phyloP scores from a whole-genome alignment of 2,797 vertebrate species.

The Choloepus didactylus region DNA sequence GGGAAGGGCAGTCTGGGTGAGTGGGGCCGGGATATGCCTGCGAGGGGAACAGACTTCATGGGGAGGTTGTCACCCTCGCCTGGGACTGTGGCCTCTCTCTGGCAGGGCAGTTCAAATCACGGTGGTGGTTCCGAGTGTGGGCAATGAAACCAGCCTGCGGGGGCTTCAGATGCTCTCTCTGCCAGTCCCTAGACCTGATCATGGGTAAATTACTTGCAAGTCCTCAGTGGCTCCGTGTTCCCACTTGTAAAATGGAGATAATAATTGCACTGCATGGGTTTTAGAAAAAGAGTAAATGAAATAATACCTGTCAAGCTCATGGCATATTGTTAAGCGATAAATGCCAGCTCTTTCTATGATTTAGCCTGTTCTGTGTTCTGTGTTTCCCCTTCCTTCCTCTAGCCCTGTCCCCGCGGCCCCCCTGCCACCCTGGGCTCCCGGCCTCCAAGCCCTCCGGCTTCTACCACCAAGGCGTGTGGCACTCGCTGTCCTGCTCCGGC shows the following conservation, averaged over 20 bases:
- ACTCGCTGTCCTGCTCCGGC: constrained; percentile 76
- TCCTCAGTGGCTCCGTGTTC: not conserved
- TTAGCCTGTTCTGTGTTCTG: not conserved
- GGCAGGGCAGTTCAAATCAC: no score
- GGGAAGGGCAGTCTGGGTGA: not conserved
- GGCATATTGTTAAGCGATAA: not conserved
- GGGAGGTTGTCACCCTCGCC: not conserved
- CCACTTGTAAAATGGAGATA: not conserved
- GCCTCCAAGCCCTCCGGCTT: constrained; percentile 83
- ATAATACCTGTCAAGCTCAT: not conserved
- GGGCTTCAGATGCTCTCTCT: not conserved
- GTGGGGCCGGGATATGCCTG: not conserved
- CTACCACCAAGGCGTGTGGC: constrained; percentile 82
- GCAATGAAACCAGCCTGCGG: not conserved
- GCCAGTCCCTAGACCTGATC: not conserved
- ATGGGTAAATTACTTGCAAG: not conserved
- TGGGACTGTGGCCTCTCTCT: not conserved
- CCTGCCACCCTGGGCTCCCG: not conserved
- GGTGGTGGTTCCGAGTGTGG: not conserved
- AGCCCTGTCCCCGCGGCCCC: not conserved
- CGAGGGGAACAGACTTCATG: not conserved
- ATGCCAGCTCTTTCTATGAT: not conserved
- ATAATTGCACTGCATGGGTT: not conserved
- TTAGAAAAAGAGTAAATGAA: not conserved
- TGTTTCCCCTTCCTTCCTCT: not conserved